Conservation (phyloP, 2,888 invertebrate genomes). For the Synanthedon formicaeformis region DNA sequence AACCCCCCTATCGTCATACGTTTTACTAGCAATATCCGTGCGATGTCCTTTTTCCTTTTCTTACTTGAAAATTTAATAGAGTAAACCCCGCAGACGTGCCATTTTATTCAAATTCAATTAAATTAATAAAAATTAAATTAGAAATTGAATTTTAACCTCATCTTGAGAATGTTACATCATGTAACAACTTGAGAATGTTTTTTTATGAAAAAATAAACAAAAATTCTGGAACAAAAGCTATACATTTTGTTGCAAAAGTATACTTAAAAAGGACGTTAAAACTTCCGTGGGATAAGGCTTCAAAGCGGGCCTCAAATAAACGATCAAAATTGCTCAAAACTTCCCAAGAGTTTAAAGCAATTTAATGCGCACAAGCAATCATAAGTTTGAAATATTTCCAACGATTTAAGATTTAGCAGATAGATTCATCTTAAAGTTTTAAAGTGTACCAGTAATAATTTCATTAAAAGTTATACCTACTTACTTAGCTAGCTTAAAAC, state of each 20-base stretch:
- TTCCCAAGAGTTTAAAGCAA: not conserved
- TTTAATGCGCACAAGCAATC: slow-evolving; percentile 1
- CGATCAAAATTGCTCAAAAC: not conserved
- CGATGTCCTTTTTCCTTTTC: slow-evolving; percentile 30
- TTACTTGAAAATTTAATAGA: slow-evolving; percentile 23
- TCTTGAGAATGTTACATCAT: not conserved
- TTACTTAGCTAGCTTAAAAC: not conserved
- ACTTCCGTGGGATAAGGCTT: not conserved
- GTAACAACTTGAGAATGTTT: no score
- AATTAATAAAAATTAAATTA: no score
- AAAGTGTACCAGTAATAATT: not conserved
- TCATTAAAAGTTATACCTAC: not conserved
- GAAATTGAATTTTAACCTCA: not conserved
- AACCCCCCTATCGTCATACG: slow-evolving; percentile 31
- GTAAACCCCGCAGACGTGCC: slow-evolving; percentile 6
- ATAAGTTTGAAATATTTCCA: slow-evolving; percentile 1
- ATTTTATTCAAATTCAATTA: not conserved
- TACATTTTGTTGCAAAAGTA: not conserved
- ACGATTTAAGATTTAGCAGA: not conserved
- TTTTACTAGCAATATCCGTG: slow-evolving; percentile 38
- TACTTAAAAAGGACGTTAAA: not conserved
- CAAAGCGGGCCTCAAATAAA: not conserved
- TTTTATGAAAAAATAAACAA: not conserved
- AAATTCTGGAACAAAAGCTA: not conserved
- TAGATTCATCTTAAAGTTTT: not conserved